Base-by-base conservation (phyloP, 2,113 vertebrate species). In the Myrmophylax atrothorax region DNA sequence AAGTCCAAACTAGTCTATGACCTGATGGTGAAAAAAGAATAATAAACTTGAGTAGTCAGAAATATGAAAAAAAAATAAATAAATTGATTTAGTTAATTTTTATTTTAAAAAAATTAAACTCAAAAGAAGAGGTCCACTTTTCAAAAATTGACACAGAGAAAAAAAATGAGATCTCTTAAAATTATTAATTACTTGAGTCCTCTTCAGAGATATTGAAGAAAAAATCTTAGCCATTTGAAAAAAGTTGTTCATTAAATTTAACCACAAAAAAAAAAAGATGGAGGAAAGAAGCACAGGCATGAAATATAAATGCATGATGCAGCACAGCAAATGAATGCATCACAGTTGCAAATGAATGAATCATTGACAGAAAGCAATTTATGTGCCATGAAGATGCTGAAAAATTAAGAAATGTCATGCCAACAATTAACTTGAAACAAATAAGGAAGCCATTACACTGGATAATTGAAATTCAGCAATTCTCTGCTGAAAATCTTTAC, bases 321-420 rank as follows among this genome's bases (percentile, higher is more conserved):
- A 80, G 28, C 46, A 89, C 70, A 95, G 69, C 66, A 85, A 88
- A 96, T 81, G 42, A 93, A 81, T 85, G 80, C 93, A 60, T 81
- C 50, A 75, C 68, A 84, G 74, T 58, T 10, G 1, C 22, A 81
- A 88, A 96, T 79, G 55, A 95, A 81, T 88, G 82, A 96, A 58
- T 81, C 56, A 81, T 53, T 92, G 90, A 80, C 87, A 72, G 62
- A 72, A 55, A 93, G 31, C 20, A 55, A 84, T 55, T 35, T 55
- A 35, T 33, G 42, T 59, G 26, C 29, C 18, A 58, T 46, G 69
- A 90, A 58, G 50, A 64, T 73, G 49, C 22, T 87, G 47, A 88
- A 74, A 94, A 93, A 81, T 59, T 49, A 74, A 79, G 53, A 89
- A 79, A 72, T 37, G 10, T 35, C 25, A 38, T 87, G 78, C 15